Evolutionary conservation across 2,797 vertebrate genomes (phyloP).

Genomic region (Buphagus erythrorhynchus): DNA sequence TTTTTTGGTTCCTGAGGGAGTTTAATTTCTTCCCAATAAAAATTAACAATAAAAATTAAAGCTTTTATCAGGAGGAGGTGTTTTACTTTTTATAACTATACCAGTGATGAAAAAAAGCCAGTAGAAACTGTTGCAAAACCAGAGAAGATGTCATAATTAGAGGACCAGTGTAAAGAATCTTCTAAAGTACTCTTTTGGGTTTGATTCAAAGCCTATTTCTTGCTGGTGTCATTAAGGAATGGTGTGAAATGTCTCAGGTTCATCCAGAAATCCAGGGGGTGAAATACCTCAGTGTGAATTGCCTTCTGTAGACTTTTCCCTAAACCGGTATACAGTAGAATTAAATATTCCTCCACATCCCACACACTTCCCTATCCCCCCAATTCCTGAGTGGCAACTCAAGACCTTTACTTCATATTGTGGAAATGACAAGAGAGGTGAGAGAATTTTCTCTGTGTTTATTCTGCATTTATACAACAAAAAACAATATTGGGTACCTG

Average conservation of each 20-base stretch:
- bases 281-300: background rate
- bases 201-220: constrained; percentile 49
- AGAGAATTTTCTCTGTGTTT: background rate
- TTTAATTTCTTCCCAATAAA: constrained; percentile 73
- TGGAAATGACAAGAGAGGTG: background rate
- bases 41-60: constrained; percentile 74
- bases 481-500: background rate
- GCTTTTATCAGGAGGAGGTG: constrained; percentile 67
- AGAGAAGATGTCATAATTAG: constrained; percentile 62
- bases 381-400: background rate
- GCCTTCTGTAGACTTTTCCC: background rate
- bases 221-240: background rate
- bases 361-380: too few relatives aligned
- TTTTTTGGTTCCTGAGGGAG: constrained; percentile 19
- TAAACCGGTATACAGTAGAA: background rate
- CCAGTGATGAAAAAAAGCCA: constrained; percentile 51
- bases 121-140: constrained; percentile 64
- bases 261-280: background rate
- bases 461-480: too few relatives aligned
- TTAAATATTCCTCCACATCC: background rate
- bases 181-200: constrained; percentile 64
- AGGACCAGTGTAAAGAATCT: constrained; percentile 17
- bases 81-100: constrained; percentile 60
- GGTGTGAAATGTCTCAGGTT: background rate
- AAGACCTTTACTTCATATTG: background rate